A percentile compares a stretch with the other conserved stretches of the same genome.
Evolutionary conservation across 2,888 invertebrate species (phyloP).

Genomic region (Lycocerus yunnanus): DNA sequence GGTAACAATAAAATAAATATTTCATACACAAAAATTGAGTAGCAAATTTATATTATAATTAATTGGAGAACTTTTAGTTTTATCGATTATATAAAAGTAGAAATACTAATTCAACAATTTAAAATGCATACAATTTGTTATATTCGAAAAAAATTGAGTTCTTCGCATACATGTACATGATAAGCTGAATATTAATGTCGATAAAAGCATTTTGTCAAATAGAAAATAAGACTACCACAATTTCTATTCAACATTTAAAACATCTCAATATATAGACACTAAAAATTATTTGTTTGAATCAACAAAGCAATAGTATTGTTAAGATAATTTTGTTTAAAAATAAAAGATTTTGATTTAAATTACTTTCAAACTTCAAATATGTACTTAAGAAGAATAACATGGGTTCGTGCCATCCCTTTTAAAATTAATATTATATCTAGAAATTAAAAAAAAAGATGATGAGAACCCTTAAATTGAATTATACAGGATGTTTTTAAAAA

Average conservation of each 20-base stretch:
- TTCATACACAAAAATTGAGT: not conserved
- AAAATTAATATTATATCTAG: no score
- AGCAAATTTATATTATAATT: not conserved
- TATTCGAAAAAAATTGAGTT: not conserved
- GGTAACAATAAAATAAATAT: not conserved
- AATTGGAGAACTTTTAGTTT: not conserved
- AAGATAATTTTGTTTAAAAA: no score
- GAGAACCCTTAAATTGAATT: no score
- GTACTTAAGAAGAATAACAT: no score
- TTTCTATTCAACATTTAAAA: not conserved
- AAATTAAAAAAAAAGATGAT: no score
- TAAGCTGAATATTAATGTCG: not conserved
- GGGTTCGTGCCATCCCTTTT: no score
- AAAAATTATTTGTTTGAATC: not conserved
- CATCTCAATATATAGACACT: not conserved
- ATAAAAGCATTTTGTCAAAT: not conserved
- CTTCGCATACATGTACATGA: not conserved
- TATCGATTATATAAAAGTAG: not conserved
- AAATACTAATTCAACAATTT: not conserved
- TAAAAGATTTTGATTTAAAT: no score
- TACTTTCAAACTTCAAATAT: no score
- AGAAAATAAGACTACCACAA: not conserved
- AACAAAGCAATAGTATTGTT: not conserved
- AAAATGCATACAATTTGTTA: not conserved
- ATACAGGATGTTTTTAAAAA: no score